phyloP scores from a whole-genome alignment of 53 echinoderm and acorn worm genomes.

The Zoroaster sp. region DNA sequence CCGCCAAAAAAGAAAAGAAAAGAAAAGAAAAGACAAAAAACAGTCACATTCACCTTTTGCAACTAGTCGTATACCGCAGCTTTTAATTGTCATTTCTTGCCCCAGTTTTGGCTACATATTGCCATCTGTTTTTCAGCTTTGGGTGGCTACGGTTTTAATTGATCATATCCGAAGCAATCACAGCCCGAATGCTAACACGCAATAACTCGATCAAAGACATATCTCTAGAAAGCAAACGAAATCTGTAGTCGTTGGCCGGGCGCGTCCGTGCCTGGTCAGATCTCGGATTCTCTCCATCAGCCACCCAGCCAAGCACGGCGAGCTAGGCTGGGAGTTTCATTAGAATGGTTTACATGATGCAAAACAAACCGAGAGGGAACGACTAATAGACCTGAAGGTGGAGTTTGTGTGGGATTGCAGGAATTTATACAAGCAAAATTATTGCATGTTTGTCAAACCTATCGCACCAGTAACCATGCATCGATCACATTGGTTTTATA shows the following conservation, averaged over 20 bases:
- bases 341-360: background rate
- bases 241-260: slow-evolving; percentile 43
- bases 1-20: too few relatives aligned
- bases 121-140: slow-evolving; percentile 20
- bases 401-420: background rate
- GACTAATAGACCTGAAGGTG: background rate
- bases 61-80: background rate
- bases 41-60: background rate
- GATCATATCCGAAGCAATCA: slow-evolving; percentile 39
- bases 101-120: background rate
- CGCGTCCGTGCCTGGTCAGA: slow-evolving; percentile 24
- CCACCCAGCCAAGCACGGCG: slow-evolving; percentile 20
- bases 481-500: background rate
- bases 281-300: slow-evolving; percentile 17
- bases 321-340: background rate
- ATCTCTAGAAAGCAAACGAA: slow-evolving; percentile 39
- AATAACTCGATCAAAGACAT: slow-evolving; percentile 1
- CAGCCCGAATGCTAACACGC: slow-evolving; percentile 36
- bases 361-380: background rate
- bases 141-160: slow-evolving; percentile 25
- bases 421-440: slow-evolving; percentile 27
- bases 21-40: background rate
- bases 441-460: slow-evolving; percentile 22
- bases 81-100: background rate
- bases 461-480: slow-evolving; percentile 11